These are phyloP conservation scores for Crotalus helleri DNA, from an alignment of 2,113 vertebrate species.

Conservation along the genomic window DNA sequence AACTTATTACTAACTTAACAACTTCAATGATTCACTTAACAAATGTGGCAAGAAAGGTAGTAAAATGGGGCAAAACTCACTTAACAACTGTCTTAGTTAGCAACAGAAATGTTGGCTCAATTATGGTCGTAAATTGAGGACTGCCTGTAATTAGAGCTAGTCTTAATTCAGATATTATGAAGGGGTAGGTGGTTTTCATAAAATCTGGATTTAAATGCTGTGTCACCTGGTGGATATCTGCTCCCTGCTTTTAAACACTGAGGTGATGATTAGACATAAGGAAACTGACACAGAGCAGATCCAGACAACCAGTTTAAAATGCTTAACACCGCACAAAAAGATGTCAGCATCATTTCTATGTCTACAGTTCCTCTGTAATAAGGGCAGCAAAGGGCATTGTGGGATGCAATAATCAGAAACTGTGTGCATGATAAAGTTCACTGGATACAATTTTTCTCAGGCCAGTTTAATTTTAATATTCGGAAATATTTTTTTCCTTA, in stretches of 20 bases:
- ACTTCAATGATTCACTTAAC: neutral
- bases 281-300: neutral
- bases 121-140: neutral
- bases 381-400: neutral
- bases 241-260: neutral
- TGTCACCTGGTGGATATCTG: neutral
- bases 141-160: neutral
- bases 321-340: neutral
- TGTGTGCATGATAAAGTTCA: neutral
- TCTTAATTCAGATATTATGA: neutral
- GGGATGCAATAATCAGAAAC: neutral
- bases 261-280: neutral
- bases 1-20: neutral
- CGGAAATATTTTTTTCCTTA: neutral
- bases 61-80: neutral
- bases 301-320: neutral
- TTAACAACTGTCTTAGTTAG: neutral
- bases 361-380: neutral
- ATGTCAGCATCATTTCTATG: neutral
- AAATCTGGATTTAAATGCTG: neutral
- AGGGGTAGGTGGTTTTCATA: neutral
- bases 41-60: neutral
- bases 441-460: neutral
- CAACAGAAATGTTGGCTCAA: neutral
- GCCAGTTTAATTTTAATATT: neutral